Conservation (phyloP, 1,140 invertebrate genomes). For the Drosophila mauritiana region DNA sequence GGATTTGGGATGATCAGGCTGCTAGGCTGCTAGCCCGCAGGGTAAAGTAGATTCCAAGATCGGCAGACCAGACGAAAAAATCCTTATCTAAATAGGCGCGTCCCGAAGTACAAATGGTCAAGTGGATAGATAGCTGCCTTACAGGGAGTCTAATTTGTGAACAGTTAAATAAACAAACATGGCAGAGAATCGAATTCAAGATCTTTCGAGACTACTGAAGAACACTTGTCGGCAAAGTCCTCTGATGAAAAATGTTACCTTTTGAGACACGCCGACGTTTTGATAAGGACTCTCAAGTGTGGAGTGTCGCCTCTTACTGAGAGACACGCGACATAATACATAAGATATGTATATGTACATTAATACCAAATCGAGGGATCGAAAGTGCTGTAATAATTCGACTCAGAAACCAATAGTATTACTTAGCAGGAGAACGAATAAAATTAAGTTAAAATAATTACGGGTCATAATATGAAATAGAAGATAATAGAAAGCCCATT, state of each 20-base stretch:
- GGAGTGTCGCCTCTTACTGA: constrained; percentile 40
- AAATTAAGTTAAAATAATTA: constrained; percentile 3
- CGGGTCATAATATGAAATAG: background rate
- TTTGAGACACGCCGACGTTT: constrained; percentile 54
- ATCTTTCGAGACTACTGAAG: constrained; percentile 6
- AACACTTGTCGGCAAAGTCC: constrained; percentile 56
- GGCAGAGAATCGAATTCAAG: constrained; percentile 26
- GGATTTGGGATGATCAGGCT: constrained; percentile 35
- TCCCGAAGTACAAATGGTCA: constrained; percentile 80
- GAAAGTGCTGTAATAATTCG: constrained; percentile 49
- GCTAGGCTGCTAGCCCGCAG: constrained; percentile 23
- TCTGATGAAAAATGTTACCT: constrained; percentile 53
- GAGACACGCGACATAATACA: constrained; percentile 51
- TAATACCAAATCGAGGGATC: constrained; percentile 7
- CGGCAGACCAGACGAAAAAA: constrained; percentile 2
- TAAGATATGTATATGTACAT: background rate
- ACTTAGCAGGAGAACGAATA: background rate
- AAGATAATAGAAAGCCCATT: too few species aligned
- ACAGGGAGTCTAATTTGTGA: constrained; percentile 76
- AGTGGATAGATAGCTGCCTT: constrained; percentile 58
- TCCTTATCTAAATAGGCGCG: constrained; percentile 80
- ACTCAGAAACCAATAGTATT: background rate
- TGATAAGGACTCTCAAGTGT: constrained; percentile 56
- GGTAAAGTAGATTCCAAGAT: constrained; percentile 15
- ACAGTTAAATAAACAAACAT: constrained; percentile 82